Conservation (phyloP, 2,797 vertebrate genomes). For the Cheirogaleus major region DNA sequence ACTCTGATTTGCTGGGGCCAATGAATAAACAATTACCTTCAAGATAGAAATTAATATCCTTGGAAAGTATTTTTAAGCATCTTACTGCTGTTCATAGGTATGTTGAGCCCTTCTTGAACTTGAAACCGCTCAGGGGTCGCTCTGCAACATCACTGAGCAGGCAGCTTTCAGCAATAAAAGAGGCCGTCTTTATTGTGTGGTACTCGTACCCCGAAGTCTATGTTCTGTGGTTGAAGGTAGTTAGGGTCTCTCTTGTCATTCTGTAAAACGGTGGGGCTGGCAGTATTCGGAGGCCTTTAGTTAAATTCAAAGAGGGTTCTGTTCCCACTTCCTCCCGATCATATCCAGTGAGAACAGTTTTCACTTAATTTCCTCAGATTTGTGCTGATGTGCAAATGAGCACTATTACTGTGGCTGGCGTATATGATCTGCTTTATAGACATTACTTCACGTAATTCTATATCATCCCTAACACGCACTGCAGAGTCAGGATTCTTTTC, state of each 20-base stretch:
- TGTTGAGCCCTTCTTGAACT: background rate
- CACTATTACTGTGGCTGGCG: background rate
- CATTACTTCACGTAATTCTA: background rate
- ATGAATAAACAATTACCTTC: background rate
- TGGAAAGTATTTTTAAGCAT: background rate
- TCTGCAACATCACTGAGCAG: background rate
- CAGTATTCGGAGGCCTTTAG: background rate
- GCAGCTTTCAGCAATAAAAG: background rate
- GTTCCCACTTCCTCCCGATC: background rate
- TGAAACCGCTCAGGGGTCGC: background rate
- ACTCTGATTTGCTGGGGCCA: background rate
- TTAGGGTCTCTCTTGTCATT: background rate
- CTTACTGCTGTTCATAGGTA: background rate
- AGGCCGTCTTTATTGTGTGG: background rate
- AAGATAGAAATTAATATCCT: conserved; percentile 3
- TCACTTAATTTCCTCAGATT: background rate
- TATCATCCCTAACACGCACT: background rate
- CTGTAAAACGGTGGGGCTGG: background rate
- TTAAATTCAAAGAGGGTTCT: conserved; percentile 33
- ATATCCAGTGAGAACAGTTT: background rate
- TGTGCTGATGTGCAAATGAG: conserved; percentile 20
- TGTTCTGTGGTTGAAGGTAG: background rate
- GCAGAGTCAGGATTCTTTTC: background rate
- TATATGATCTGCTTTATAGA: background rate
- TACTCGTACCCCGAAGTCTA: background rate